Evolutionary conservation across 35 echinoderm and acorn worm species (phyloP).

Genomic region (Patiria miniata): DNA sequence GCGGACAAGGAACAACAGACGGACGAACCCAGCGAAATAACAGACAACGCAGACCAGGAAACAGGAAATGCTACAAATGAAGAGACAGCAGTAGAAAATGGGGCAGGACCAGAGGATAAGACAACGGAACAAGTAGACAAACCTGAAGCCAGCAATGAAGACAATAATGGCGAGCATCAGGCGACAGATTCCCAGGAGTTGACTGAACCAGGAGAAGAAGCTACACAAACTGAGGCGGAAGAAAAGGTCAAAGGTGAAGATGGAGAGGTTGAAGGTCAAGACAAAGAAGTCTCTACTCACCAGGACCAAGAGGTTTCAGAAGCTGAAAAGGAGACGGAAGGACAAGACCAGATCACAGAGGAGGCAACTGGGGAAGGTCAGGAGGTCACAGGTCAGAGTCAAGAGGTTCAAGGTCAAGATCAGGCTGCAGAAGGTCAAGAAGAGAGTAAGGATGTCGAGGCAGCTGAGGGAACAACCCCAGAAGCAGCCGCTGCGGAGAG

Average conservation of each 20-base stretch:
- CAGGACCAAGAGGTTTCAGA: background rate
- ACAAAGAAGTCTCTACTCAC: background rate
- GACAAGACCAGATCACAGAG: no score
- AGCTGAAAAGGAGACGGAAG: background rate
- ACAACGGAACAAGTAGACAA: background rate
- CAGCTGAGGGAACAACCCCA: background rate
- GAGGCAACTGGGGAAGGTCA: no score
- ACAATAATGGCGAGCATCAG: background rate
- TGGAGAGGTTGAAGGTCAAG: no score
- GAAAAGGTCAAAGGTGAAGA: background rate
- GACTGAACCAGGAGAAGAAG: background rate
- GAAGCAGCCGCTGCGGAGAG: background rate
- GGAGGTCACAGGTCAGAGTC: no score
- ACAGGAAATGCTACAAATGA: background rate
- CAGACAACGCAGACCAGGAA: slow-evolving; percentile 1
- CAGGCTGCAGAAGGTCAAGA: background rate
- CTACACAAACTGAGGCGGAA: background rate
- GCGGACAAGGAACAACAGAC: slow-evolving; percentile 13
- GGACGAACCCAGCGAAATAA: slow-evolving; percentile 14
- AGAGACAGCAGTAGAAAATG: slow-evolving; percentile 12
- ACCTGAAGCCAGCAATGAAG: background rate
- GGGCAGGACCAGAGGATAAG: slow-evolving; percentile 19
- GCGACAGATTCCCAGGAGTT: background rate
- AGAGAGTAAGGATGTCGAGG: background rate
- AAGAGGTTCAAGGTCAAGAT: no score